Base-by-base conservation (phyloP, 2,888 invertebrate genomes). In the Diarsia rubi region DNA sequence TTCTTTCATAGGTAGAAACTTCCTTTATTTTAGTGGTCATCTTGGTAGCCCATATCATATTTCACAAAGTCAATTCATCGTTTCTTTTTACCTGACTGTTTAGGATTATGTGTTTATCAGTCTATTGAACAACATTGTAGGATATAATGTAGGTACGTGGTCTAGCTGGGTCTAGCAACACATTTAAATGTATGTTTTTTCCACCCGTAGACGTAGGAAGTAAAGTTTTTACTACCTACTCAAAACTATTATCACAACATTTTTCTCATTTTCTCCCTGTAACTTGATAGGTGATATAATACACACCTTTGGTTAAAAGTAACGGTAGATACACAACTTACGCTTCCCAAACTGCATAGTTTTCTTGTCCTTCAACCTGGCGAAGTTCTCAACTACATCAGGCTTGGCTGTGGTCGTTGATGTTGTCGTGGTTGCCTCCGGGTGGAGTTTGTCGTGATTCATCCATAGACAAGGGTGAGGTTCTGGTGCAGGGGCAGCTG, bases 321-420 rank as follows among this genome's bases (percentile, higher is more conserved):
- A 37, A 37, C 37, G 37, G 37, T 37, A 37, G 37, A 12, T 12
- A n/a, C n/a, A 12, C 11, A 0, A 70, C 70, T 69, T 52, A 91
- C 91, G 71, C 85, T 89, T 85, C 69, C 89, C 84, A 11, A 89
- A 70, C 21, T 75, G 77, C 21, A 75, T 75, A 2, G 72, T 52
- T 42, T 79, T 79, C 49, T 76, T 74, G 31, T 72, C 73, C 75
- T 21, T 86, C 82, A 73, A 70, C 75, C 65, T 83, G 68, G 60
- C 72, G 47, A 75, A 76, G 71, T 75, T 69, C 72, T 74, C 72
- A 21, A 79, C 27, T 80, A 82, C 68, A 66, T 71, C 68, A 16
- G 69, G 78, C 45, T 65, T 82, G 66, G 37, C 64, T 8, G 77
- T 76, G 21, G 72, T 78, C 6, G 72, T 60, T 14, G 76, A 67